phyloP scores from a whole-genome alignment of 2,888 invertebrate species.

The Adineta ricciae region DNA sequence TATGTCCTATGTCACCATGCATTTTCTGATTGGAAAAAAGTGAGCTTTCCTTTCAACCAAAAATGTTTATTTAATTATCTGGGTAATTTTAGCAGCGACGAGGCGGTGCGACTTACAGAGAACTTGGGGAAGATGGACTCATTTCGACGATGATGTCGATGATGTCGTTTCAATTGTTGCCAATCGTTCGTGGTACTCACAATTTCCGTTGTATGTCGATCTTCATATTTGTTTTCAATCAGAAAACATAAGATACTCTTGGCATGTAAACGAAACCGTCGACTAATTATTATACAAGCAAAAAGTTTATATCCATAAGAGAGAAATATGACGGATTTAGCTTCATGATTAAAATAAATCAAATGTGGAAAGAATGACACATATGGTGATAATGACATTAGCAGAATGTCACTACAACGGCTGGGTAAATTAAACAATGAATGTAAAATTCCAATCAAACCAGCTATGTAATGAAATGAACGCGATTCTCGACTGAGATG shows the following conservation, averaged over 20 bases:
- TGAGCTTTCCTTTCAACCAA: no score
- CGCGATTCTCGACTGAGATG: not conserved
- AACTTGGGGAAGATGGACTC: not conserved
- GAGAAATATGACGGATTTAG: not conserved
- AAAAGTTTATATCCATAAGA: not conserved
- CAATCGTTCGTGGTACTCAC: not conserved
- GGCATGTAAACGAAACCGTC: not conserved
- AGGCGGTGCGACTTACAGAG: not conserved
- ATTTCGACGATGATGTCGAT: not conserved
- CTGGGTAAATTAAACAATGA: not conserved
- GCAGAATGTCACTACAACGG: not conserved
- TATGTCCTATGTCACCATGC: no score
- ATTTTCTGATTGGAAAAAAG: no score
- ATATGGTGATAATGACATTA: not conserved
- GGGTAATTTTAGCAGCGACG: no score
- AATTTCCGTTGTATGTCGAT: not conserved
- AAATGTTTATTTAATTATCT: no score
- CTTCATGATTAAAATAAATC: not conserved
- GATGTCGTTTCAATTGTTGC: not conserved
- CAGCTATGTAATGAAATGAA: not conserved
- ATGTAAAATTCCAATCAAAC: not conserved
- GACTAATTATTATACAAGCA: not conserved
- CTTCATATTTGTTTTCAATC: conserved; percentile 8
- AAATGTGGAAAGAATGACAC: not conserved
- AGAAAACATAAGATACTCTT: conserved; percentile 6